Conservation (phyloP, 2,113 vertebrate species). For the Pituophis catenifer region DNA sequence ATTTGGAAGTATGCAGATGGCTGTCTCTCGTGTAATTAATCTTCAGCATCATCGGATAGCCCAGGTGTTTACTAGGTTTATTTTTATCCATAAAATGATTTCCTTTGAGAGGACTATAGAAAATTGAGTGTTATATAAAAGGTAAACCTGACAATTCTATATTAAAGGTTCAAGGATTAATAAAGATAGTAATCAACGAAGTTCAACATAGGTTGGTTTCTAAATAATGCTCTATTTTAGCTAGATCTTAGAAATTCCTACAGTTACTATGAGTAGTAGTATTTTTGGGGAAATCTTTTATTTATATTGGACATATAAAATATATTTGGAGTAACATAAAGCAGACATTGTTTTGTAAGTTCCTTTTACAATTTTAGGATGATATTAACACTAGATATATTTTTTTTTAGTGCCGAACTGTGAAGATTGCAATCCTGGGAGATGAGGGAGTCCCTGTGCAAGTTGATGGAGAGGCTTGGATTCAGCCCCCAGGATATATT, state of each 20-base stretch:
- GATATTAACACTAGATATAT: constrained; percentile 11
- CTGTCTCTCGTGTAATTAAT: constrained; percentile 93
- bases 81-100: background rate
- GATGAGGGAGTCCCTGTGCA: constrained; percentile 96
- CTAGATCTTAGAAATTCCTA: background rate
- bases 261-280: too few species aligned
- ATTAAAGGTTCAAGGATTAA: background rate
- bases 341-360: background rate
- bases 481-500: constrained; percentile 94
- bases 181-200: background rate
- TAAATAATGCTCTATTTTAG: background rate
- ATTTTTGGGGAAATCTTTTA: background rate
- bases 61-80: constrained; percentile 75
- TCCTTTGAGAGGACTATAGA: background rate
- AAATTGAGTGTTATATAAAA: background rate
- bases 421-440: constrained; percentile 96
- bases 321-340: background rate
- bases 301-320: background rate
- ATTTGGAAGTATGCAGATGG: constrained; percentile 99
- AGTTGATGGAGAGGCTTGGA: constrained; percentile 98
- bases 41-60: constrained; percentile 96
- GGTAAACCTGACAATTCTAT: background rate
- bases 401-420: constrained; percentile 83
- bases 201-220: background rate
- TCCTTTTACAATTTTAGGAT: background rate